Percentiles rank a stretch among this genome's conserved stretches.
These are phyloP conservation scores for Trilocha varians DNA, from an alignment of 2,888 invertebrate species.

Conservation along the genomic window DNA sequence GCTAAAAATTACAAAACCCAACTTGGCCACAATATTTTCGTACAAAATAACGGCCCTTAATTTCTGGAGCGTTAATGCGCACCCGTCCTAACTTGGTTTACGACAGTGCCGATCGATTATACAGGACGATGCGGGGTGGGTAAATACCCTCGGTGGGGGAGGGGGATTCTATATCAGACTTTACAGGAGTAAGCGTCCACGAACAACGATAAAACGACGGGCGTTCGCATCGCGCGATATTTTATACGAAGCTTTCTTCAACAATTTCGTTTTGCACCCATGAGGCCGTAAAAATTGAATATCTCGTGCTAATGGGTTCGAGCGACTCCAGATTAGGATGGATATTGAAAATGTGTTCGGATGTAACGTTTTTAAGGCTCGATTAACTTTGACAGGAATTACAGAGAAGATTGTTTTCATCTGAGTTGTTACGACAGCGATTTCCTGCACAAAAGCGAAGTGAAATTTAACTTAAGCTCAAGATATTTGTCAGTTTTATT, in stretches of 20 bases:
- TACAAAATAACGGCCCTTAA: not conserved
- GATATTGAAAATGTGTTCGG: not conserved
- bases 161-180: slow-evolving; percentile 26
- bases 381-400: not conserved
- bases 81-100: slow-evolving; percentile 19
- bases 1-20: not conserved
- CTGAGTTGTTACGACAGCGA: not conserved
- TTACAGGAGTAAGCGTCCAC: slow-evolving; percentile 34
- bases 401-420: not conserved
- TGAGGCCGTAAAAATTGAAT: slow-evolving; percentile 20
- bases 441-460: too few species aligned
- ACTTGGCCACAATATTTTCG: slow-evolving; percentile 3
- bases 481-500: too few species aligned
- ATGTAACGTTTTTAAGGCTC: not conserved
- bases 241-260: slow-evolving; percentile 12
- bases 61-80: slow-evolving; percentile 9
- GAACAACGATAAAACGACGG: slow-evolving; percentile 27
- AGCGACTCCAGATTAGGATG: not conserved
- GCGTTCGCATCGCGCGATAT: slow-evolving; percentile 4
- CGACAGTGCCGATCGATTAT: slow-evolving; percentile 45
- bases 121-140: slow-evolving; percentile 29
- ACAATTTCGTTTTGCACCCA: slow-evolving; percentile 24
- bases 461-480: too few species aligned
- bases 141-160: slow-evolving; percentile 21
- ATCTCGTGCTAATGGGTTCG: slow-evolving; percentile 15